Base-by-base conservation (phyloP, 2,888 invertebrate genomes). In the Platycheirus albimanus region DNA sequence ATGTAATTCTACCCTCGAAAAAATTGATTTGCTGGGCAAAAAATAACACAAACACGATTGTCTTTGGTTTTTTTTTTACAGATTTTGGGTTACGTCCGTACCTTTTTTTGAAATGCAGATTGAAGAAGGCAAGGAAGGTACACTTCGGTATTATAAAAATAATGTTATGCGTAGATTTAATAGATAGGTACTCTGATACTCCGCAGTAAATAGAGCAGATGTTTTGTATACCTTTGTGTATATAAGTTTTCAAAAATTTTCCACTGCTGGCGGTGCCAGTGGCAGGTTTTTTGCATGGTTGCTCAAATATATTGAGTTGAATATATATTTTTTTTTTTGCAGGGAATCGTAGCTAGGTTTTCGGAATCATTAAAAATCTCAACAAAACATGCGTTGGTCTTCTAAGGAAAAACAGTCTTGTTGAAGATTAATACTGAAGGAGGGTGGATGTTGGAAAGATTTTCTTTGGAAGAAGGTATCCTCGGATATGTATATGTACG, bases 1-100 rank as follows among this genome's bases (percentile, higher is more conserved):
- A 58, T 41, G 41, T 58, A 58, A 58, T 58, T 15, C 58, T 28
- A 58, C 58, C 58, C 58, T 58, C 7, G 30, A 15, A 10, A 24
- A 58, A 58, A 41, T 58, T 8, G 13, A 10, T 41, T 58, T 3
- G 17, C 2, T 41, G 33, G 6, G 20, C n/a, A 13, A 20, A 47
- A 5, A 47, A 11, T 28, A 24, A 41, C 20, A 10, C 15, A 20
- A 24, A 17, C 8, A 36, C 36, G 24, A 41, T 28, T 10, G 11
- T 3, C 11, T 24, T 41, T 15, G 24, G 15, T 28, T 41, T 54
- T 19, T 24, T 2, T 41, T 54, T 19, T 24, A 1, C 20, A 5
- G 10, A 20, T 28, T 58, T 58, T 58, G 8, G 15, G 56, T 13
- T 33, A 33, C 5, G 30, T 33, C 5, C 30, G 5, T 33, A 6